A percentile compares a stretch with the other conserved stretches of the same genome.
Evolutionary conservation across 2,797 vertebrate genomes (phyloP).

Genomic region (Kryptolebias ocellatus): DNA sequence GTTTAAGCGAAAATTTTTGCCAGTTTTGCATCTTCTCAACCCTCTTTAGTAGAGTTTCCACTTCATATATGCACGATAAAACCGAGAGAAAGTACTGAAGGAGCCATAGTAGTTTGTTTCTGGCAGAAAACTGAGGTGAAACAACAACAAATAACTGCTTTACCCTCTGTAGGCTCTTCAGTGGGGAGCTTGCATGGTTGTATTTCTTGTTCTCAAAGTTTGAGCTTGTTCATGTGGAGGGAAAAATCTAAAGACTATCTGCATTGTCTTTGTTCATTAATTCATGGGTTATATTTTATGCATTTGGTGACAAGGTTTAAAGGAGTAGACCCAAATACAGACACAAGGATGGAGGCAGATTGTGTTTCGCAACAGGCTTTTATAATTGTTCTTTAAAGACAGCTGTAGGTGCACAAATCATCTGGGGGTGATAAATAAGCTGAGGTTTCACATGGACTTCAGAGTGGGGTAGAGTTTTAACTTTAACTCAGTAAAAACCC

Average conservation of each 20-base stretch:
- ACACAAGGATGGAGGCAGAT: constrained; percentile 34
- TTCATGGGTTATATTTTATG: constrained; percentile 83
- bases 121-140: constrained; percentile 81
- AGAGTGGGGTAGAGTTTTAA: constrained; percentile 7
- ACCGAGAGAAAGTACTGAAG: constrained; percentile 80
- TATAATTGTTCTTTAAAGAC: constrained; percentile 40
- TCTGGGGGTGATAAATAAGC: constrained; percentile 1
- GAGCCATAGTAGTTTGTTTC: constrained; percentile 82
- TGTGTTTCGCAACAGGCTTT: constrained; percentile 35
- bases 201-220: constrained; percentile 65
- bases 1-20: constrained; percentile 76
- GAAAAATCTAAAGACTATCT: constrained; percentile 74
- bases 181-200: constrained; percentile 61
- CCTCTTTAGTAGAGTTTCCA: constrained; percentile 73
- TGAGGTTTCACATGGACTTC: constrained; percentile 14
- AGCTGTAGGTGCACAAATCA: constrained; percentile 32
- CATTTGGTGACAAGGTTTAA: constrained; percentile 74
- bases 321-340: constrained; percentile 61
- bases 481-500: not conserved
- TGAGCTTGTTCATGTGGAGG: constrained; percentile 56
- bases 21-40: constrained; percentile 70
- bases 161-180: constrained; percentile 72
- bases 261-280: constrained; percentile 85
- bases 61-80: constrained; percentile 82
- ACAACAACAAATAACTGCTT: constrained; percentile 62